These are phyloP conservation scores for Brachypalpus laphriformis DNA, from an alignment of 2,888 invertebrate species.

Conservation along the genomic window DNA sequence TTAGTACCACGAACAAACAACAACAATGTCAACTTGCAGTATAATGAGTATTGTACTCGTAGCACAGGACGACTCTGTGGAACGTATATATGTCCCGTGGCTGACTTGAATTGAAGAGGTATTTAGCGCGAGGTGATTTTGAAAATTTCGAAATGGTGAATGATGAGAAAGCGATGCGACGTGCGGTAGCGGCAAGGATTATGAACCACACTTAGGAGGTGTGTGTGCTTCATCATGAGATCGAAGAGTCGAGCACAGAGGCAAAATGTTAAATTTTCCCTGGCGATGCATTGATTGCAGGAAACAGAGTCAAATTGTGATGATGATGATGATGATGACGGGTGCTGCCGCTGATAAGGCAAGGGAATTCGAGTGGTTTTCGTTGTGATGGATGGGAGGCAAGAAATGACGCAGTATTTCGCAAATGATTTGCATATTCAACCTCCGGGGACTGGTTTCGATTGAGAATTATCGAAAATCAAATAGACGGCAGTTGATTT, in stretches of 20 bases:
- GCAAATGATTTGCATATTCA: conserved; percentile 21
- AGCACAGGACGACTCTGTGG: conserved; percentile 34
- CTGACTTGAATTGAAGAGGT: conserved; percentile 56
- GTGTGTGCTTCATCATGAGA: not conserved
- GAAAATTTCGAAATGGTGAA: conserved; percentile 54
- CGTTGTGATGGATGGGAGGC: conserved; percentile 33
- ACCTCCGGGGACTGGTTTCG: conserved; percentile 11
- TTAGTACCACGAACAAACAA: conserved; percentile 29
- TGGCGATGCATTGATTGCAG: conserved; percentile 18
- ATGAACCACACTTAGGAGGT: conserved; percentile 39
- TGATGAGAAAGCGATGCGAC: conserved; percentile 34
- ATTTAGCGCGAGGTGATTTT: conserved; percentile 68
- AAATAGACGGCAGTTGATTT: not conserved
- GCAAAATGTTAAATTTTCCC: conserved; percentile 9
- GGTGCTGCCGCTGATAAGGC: conserved; percentile 35
- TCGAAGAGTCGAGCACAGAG: not conserved
- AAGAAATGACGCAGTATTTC: conserved; percentile 14
- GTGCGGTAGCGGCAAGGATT: conserved; percentile 25
- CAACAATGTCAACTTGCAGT: conserved; percentile 62
- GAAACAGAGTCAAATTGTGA: conserved; percentile 35
- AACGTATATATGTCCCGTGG: conserved; percentile 14
- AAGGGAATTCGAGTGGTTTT: conserved; percentile 41
- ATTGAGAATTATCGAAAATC: conserved; percentile 19
- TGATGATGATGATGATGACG: not conserved
- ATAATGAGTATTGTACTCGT: conserved; percentile 61